phyloP scores from a whole-genome alignment of 2,113 vertebrate genomes.

The Campylomormyrus tamandua region DNA sequence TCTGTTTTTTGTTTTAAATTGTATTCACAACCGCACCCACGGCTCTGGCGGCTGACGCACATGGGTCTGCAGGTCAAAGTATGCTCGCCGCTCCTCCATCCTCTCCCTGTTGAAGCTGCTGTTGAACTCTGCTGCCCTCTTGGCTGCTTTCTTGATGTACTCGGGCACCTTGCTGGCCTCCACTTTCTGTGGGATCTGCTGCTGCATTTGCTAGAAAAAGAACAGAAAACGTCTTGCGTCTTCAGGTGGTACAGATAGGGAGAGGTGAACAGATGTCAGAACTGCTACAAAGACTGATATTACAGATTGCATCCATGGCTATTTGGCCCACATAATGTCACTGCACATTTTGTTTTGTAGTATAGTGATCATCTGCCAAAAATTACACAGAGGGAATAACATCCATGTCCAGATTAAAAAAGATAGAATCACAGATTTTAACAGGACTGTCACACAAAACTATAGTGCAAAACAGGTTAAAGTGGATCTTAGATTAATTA shows the following conservation, averaged over 20 bases:
- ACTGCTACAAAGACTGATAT: not conserved
- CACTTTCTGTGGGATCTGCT: conserved; percentile 92
- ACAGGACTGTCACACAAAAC: not conserved
- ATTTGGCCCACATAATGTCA: not conserved
- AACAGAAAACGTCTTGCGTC: not conserved
- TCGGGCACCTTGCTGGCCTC: conserved; percentile 97
- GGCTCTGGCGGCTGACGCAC: conserved; percentile 54
- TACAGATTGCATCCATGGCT: not conserved
- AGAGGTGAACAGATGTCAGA: not conserved
- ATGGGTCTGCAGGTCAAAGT: conserved; percentile 96
- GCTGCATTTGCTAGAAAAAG: conserved; percentile 85
- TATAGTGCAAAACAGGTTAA: not conserved
- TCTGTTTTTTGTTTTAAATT: not conserved
- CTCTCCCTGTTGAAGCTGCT: conserved; percentile 92
- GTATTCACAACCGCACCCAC: not conserved
- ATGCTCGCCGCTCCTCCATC: conserved; percentile 95
- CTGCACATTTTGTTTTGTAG: not conserved
- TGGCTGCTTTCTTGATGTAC: conserved; percentile 96
- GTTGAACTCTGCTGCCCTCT: conserved; percentile 95
- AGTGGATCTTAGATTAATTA: not conserved
- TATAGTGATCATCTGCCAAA: not conserved
- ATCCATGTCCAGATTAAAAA: not conserved
- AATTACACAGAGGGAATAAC: not conserved
- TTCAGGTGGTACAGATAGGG: not conserved
- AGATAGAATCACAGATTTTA: not conserved